Base-by-base conservation (phyloP, 2,797 vertebrate genomes). In the Hybognathus amarus region DNA sequence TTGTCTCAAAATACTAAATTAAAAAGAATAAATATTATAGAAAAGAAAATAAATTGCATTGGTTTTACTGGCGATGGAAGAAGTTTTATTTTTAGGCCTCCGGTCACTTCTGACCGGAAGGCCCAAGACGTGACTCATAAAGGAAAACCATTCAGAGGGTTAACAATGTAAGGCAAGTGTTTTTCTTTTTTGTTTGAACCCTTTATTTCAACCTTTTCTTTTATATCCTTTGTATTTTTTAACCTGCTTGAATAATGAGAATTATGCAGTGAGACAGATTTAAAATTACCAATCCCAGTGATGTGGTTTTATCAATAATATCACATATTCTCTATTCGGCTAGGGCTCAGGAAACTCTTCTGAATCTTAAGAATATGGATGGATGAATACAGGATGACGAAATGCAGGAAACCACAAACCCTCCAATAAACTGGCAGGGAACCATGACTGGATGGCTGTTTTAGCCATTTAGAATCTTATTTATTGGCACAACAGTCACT, bases 391-490 rank as follows among this genome's bases (percentile, higher is more conserved):
- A 84, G 85, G 77, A 91, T 93, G 91, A 92, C 83, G 88, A 93
- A 91, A 92, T 85, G 74, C 90, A 92, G 91, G 91, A 90, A 92
- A 93, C 92, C 91, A 88, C 90, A 92, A 89, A 69, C 83, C 89
- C 84, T 92, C 90, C 91, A 90, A 90, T 92, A 90, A 91, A 92
- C 88, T 92, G 91, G 89, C 91, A 88, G 89, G 85, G 88, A 85
- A 89, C 87, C 88, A 90, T 93, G 90, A 92, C 88, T 90, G 92
- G 92, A 92, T 91, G 90, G 92, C 90, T 91, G 92, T 89, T 92
- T 91, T 91, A 91, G 78, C 88, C 88, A 91, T 92, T 91, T 85
- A 87, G 85, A 89, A 76, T 73, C 85, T 63, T 70, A 87, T 90
- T 83, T 87, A 88, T 85, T 91, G 88, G 90, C 85, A 88, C 83